phyloP scores from a whole-genome alignment of 2,888 invertebrate genomes.

The Arrhopalites spinosus region DNA sequence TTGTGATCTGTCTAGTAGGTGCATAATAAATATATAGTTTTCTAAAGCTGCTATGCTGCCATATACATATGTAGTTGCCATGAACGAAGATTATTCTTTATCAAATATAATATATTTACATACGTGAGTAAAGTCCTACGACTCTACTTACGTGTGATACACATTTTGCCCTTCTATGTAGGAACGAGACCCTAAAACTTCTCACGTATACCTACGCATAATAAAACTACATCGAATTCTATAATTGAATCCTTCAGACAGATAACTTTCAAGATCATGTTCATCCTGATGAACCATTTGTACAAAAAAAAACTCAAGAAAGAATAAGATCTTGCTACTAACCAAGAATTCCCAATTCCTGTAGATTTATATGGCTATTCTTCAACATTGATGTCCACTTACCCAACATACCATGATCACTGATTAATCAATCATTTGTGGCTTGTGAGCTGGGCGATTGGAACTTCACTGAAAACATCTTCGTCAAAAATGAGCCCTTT shows the following conservation, averaged over 20 bases:
- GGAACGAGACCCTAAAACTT: constrained; percentile 59
- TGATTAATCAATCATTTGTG: too few relatives aligned
- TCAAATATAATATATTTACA: constrained; percentile 8
- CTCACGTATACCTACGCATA: constrained; percentile 63
- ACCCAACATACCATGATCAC: too few relatives aligned
- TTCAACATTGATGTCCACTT: neutral
- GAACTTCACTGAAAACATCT: too few relatives aligned
- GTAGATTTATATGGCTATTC: neutral
- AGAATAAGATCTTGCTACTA: neutral
- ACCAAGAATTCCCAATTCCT: neutral
- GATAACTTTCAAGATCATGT: neutral
- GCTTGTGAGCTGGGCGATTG: too few relatives aligned
- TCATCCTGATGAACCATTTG: neutral
- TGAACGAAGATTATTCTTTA: too few relatives aligned
- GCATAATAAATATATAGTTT: neutral
- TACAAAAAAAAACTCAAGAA: neutral
- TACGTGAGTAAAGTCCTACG: neutral
- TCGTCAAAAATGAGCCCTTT: too few relatives aligned
- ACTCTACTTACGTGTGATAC: too few relatives aligned
- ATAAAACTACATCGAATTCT: constrained; percentile 58
- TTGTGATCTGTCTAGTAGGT: neutral
- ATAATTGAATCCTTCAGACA: constrained; percentile 45
- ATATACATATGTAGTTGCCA: too few relatives aligned
- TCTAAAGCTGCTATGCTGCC: neutral
- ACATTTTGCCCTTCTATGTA: constrained; percentile 15